phyloP scores from a whole-genome alignment of 2,113 vertebrate species.

The Elaphurus davidianus region DNA sequence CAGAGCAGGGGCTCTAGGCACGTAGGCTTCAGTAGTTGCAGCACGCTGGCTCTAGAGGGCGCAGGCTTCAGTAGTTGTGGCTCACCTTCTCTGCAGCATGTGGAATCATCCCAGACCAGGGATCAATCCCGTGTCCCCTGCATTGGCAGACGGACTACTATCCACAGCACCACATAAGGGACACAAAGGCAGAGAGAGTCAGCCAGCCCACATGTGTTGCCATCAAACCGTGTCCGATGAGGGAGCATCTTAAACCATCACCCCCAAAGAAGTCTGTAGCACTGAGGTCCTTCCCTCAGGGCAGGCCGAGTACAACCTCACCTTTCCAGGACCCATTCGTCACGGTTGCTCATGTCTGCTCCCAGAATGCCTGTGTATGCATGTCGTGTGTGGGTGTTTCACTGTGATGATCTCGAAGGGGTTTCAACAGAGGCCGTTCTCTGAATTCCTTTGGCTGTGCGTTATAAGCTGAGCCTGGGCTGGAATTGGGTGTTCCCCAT shows the following conservation, averaged over 20 bases:
- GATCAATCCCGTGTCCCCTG: not conserved
- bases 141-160: not conserved
- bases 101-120: not conserved
- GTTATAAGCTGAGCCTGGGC: not conserved
- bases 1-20: not conserved
- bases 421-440: not conserved
- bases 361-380: not conserved
- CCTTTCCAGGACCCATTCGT: not conserved
- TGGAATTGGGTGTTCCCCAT: not conserved
- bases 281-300: not conserved
- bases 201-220: not conserved
- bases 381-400: not conserved
- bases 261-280: not conserved
- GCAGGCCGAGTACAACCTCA: not conserved
- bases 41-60: not conserved
- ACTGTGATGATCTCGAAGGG: not conserved
- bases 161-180: not conserved
- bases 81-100: not conserved
- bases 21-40: not conserved
- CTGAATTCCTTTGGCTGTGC: not conserved
- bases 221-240: not conserved
- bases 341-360: fast-evolving
- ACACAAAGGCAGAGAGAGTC: not conserved
- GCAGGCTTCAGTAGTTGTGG: not conserved
- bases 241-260: fast-evolving